Evolutionary conservation across 2,888 invertebrate species (phyloP).

Genomic region (Trichopoda pennipes): DNA sequence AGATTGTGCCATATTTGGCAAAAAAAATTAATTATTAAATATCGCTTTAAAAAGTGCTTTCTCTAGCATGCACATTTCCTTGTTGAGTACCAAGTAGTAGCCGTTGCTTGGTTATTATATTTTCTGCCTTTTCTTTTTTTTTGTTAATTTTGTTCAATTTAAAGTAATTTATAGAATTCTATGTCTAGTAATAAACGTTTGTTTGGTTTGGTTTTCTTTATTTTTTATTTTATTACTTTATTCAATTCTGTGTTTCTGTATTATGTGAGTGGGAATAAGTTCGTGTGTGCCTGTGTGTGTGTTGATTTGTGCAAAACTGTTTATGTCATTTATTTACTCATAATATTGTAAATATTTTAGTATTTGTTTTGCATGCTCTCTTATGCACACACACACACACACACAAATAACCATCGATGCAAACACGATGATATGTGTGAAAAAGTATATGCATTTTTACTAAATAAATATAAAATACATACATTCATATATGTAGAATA

Average conservation of each 20-base stretch:
- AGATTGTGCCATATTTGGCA: no score
- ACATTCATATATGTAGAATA: constrained; percentile 34
- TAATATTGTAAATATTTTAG: constrained; percentile 31
- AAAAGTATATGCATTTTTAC: constrained; percentile 11
- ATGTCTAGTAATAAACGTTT: constrained; percentile 45
- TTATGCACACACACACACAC: background rate
- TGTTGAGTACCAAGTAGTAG: background rate
- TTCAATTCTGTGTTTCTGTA: constrained; percentile 12
- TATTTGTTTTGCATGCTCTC: constrained; percentile 49
- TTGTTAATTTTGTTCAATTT: constrained; percentile 34
- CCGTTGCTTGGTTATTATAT: background rate
- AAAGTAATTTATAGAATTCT: constrained; percentile 46
- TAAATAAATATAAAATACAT: constrained; percentile 18
- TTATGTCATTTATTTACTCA: constrained; percentile 22
- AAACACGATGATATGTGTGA: background rate
- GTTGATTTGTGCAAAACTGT: background rate
- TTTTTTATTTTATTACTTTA: constrained; percentile 14
- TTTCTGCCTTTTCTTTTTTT: background rate
- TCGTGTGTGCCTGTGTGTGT: background rate
- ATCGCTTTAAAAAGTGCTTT: background rate
- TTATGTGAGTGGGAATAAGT: constrained; percentile 15
- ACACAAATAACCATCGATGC: background rate
- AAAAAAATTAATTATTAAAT: background rate
- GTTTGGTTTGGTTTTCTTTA: constrained; percentile 7
- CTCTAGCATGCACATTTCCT: background rate